phyloP scores from a whole-genome alignment of 2,888 invertebrate genomes.

The Deladenus siricidicola region DNA sequence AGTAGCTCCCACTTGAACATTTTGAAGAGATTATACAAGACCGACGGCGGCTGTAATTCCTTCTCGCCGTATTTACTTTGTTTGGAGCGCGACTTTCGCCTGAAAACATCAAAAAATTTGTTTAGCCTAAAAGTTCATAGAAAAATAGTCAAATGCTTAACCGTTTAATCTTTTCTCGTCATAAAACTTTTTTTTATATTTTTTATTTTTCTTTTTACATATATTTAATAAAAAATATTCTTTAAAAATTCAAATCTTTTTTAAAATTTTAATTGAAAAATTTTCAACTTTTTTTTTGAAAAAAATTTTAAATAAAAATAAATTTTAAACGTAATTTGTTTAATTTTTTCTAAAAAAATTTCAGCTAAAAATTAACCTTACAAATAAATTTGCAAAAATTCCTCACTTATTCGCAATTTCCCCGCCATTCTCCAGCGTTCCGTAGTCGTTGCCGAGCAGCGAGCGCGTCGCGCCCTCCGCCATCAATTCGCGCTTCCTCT shows the following conservation, averaged over 20 bases:
- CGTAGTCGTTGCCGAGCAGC: conserved; percentile 10
- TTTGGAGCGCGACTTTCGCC: not conserved
- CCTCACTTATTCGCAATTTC: not conserved
- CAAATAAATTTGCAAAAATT: not conserved
- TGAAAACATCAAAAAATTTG: no score
- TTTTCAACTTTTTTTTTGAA: not conserved
- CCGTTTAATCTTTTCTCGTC: no score
- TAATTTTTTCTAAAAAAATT: not conserved
- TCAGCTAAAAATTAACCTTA: not conserved
- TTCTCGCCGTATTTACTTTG: not conserved
- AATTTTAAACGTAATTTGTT: no score
- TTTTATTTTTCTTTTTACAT: no score
- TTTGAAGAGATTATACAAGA: conserved; percentile 73
- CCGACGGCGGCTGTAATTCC: conserved; percentile 62
- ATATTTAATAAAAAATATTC: no score
- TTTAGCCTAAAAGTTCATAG: no score
- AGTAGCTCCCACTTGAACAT: conserved; percentile 80
- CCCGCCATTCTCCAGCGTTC: not conserved
- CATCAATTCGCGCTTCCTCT: conserved; percentile 17
- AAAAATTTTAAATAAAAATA: not conserved
- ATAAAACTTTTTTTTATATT: no score
- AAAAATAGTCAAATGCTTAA: no score
- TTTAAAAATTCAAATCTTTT: no score
- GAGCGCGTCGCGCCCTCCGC: conserved; percentile 14
- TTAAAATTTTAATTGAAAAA: not conserved